phyloP scores from a whole-genome alignment of 2,888 invertebrate species.

The Junonia oenone region DNA sequence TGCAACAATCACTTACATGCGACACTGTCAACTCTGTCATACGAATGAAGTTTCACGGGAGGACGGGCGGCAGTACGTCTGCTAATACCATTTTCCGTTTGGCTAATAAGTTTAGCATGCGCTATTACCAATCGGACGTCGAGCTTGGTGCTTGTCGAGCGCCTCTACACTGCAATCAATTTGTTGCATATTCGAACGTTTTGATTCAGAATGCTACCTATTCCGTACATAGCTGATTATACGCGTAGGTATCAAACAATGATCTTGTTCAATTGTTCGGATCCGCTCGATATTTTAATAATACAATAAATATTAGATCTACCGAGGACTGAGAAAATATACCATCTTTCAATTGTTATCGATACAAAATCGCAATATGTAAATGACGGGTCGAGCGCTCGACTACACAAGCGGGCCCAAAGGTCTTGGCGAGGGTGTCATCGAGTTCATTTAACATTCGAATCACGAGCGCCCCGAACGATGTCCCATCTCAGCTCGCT shows the following conservation, averaged over 20 bases:
- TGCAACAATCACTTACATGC: constrained; percentile 71
- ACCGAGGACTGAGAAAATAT: constrained; percentile 33
- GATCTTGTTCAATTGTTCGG: not conserved
- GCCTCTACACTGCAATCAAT: constrained; percentile 70
- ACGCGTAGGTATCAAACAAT: not conserved
- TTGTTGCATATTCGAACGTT: constrained; percentile 71
- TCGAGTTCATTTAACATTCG: constrained; percentile 66
- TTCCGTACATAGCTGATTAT: not conserved
- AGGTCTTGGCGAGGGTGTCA: constrained; percentile 47
- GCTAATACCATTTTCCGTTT: constrained; percentile 77
- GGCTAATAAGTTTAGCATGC: constrained; percentile 78
- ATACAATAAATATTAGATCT: constrained; percentile 14
- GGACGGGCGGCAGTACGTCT: constrained; percentile 54
- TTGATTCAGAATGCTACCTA: constrained; percentile 64
- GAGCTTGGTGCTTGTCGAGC: constrained; percentile 57
- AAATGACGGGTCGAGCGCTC: constrained; percentile 58
- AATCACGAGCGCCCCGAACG: constrained; percentile 70
- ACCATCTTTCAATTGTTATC: constrained; percentile 56
- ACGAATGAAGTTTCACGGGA: constrained; percentile 65
- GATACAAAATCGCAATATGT: constrained; percentile 72
- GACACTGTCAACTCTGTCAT: constrained; percentile 68
- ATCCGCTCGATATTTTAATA: not conserved
- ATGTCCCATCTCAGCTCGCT: constrained; percentile 73
- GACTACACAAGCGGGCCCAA: constrained; percentile 38
- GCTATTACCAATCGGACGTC: constrained; percentile 75